A percentile compares a stretch with the other conserved stretches of the same genome.
These are phyloP conservation scores for Agonum fuliginosum DNA, from an alignment of 2,888 invertebrate species.

Conservation along the genomic window DNA sequence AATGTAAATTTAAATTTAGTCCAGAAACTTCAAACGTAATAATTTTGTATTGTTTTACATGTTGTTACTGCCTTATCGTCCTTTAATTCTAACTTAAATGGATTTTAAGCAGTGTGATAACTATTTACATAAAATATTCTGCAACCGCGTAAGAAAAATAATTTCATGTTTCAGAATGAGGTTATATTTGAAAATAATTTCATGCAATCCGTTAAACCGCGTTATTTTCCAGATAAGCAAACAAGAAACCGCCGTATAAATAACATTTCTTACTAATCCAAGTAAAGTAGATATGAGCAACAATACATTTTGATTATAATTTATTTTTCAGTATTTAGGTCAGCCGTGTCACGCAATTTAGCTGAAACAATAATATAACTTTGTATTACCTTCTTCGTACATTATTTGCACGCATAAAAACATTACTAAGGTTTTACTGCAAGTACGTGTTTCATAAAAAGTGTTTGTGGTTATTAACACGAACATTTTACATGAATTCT, in stretches of 20 bases:
- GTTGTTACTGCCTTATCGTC: too few relatives aligned
- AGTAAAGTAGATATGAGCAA: conserved; percentile 23
- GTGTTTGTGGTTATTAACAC: not conserved
- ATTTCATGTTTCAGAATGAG: not conserved
- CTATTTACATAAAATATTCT: too few relatives aligned
- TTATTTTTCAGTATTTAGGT: conserved; percentile 33
- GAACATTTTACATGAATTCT: not conserved
- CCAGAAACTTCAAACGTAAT: too few relatives aligned
- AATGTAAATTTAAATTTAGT: too few relatives aligned
- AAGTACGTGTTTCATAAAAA: conserved; percentile 2
- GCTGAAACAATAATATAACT: conserved; percentile 15
- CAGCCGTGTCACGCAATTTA: conserved; percentile 31
- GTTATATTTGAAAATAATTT: conserved; percentile 17
- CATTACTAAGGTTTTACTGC: not conserved
- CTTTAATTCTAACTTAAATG: too few relatives aligned
- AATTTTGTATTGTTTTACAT: too few relatives aligned
- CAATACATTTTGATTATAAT: conserved; percentile 35
- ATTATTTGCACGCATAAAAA: conserved; percentile 29
- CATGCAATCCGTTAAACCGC: not conserved
- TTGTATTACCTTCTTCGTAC: conserved; percentile 1
- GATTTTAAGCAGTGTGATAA: too few relatives aligned
- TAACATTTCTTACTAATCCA: conserved; percentile 23
- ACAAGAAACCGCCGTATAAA: conserved; percentile 1
- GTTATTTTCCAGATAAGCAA: conserved; percentile 20
- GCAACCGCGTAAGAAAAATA: too few relatives aligned